Conservation (phyloP, 2,888 invertebrate species). For the Megalurothrips usitatus region DNA sequence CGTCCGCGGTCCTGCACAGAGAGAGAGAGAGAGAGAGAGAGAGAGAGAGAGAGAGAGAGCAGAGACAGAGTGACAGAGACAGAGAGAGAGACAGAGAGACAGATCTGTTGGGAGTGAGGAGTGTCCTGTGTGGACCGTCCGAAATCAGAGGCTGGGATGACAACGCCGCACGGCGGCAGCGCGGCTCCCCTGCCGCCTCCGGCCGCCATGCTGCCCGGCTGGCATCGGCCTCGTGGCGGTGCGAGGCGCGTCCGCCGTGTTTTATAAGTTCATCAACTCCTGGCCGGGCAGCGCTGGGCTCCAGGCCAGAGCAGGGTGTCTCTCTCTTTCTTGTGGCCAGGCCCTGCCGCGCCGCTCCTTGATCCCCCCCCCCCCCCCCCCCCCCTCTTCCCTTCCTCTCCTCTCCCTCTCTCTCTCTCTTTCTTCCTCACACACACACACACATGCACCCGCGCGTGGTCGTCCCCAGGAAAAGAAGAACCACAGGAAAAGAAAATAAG, state of each 20-base stretch:
- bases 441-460: background rate
- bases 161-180: too few species aligned
- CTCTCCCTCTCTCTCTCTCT: too few species aligned
- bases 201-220: background rate
- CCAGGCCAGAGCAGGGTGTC: background rate
- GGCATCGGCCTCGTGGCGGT: background rate
- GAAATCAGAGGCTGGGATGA: too few species aligned
- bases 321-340: background rate
- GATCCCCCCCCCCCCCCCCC: background rate
- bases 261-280: slow-evolving; percentile 26
- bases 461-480: too few species aligned
- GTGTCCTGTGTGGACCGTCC: too few species aligned
- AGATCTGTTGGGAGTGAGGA: too few species aligned
- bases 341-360: background rate
- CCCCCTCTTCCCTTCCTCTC: background rate
- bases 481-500: too few species aligned
- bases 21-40: slow-evolving; percentile 1
- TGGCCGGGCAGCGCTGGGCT: background rate
- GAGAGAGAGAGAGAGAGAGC: background rate
- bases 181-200: background rate
- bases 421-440: background rate
- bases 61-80: too few species aligned
- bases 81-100: background rate
- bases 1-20: background rate
- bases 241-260: background rate